Percentiles rank a stretch among this genome's conserved stretches.
phyloP scores from a whole-genome alignment of 1,140 invertebrate genomes.

The Drosophila nebulosa region DNA sequence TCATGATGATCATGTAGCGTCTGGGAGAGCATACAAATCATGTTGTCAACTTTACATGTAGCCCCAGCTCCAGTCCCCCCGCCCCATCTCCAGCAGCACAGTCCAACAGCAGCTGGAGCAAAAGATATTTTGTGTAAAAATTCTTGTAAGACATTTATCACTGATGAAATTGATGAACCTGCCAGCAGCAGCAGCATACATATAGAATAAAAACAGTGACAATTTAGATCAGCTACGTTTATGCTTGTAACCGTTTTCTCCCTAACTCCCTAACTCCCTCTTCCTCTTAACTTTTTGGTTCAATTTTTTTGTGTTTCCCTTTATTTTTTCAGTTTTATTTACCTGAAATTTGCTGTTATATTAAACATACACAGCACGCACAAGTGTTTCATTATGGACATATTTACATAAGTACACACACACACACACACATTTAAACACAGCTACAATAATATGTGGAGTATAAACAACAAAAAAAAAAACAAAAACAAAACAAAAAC shows the following conservation, averaged over 20 bases:
- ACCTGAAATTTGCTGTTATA: slow-evolving; percentile 65
- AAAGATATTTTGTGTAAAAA: slow-evolving; percentile 58
- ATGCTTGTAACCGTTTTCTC: neutral
- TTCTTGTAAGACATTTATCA: slow-evolving; percentile 75
- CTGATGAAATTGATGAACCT: slow-evolving; percentile 68
- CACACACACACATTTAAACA: slow-evolving; percentile 30
- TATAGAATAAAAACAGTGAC: neutral
- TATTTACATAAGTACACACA: slow-evolving; percentile 51
- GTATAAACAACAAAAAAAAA: slow-evolving; percentile 60
- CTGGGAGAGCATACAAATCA: slow-evolving; percentile 52
- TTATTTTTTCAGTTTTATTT: slow-evolving; percentile 73
- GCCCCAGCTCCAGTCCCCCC: too few species aligned
- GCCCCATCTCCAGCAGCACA: too few species aligned
- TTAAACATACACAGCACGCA: slow-evolving; percentile 59
- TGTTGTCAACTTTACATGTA: slow-evolving; percentile 56
- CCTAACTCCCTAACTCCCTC: neutral
- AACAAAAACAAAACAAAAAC: slow-evolving; percentile 18
- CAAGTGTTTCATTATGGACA: slow-evolving; percentile 64
- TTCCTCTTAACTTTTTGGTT: neutral
- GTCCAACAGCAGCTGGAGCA: slow-evolving; percentile 49
- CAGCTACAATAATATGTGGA: slow-evolving; percentile 44
- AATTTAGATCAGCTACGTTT: neutral
- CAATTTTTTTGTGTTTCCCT: neutral
- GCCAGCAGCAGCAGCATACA: slow-evolving; percentile 13
- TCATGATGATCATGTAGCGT: neutral